phyloP scores from a whole-genome alignment of 2,797 vertebrate genomes.

The Spheniscus humboldti region DNA sequence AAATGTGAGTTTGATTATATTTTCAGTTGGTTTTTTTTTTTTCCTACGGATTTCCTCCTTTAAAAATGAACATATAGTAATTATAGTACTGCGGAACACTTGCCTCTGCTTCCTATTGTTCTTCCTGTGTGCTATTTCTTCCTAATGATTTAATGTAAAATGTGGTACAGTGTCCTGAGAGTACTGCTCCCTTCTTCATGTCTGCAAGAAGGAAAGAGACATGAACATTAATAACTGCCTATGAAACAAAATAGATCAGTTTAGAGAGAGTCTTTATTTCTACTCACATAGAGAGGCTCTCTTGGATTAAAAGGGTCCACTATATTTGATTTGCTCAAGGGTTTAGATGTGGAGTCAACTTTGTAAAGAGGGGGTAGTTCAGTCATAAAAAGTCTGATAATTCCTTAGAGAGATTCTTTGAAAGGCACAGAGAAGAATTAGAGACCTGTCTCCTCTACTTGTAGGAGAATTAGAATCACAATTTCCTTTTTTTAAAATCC shows the following conservation, averaged over 20 bases:
- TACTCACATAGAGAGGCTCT: not conserved
- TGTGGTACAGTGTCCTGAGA: not conserved
- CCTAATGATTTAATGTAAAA: not conserved
- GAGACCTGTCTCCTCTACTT: not conserved
- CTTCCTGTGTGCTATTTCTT: not conserved
- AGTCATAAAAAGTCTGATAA: not conserved
- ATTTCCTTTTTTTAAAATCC: not conserved
- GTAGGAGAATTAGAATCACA: not conserved
- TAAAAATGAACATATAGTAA: not conserved
- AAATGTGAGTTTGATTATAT: not conserved
- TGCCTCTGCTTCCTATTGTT: not conserved
- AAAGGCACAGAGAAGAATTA: not conserved
- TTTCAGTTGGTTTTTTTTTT: not conserved
- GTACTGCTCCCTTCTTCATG: not conserved
- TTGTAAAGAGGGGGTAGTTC: not conserved
- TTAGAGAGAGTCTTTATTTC: not conserved
- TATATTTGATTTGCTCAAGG: not conserved
- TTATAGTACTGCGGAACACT: not conserved
- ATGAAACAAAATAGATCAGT: not conserved
- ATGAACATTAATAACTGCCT: not conserved
- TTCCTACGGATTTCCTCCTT: not conserved
- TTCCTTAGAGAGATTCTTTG: not conserved
- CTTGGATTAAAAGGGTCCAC: not conserved
- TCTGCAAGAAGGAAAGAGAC: not conserved
- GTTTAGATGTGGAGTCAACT: not conserved